Base-by-base conservation (phyloP, 2,797 vertebrate species). In the Crypturellus tataupa region DNA sequence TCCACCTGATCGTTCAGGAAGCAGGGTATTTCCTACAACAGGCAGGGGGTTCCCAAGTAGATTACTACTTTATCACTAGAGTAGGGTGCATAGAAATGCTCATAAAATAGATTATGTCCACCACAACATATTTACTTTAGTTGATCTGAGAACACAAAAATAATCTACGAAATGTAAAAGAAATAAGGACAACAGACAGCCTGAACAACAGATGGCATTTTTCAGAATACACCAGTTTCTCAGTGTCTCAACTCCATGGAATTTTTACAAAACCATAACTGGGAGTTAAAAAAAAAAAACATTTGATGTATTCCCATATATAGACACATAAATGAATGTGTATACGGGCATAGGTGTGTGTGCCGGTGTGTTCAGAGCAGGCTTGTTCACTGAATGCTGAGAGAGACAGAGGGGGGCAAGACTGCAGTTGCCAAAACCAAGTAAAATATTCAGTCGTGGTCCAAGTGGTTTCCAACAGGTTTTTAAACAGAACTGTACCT, bases 121-220 rank as follows among this genome's bases (percentile, higher is more conserved):
- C 10, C 21, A 55, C 65, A 94, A 86, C 44, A 49, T 65, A 64
- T 77, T 92, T 94, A 87, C 71, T 95, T 47, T 35, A 82, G 72
- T 51, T 79, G 31, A 87, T 83, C 44, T 94, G 65, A 49, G 85
- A 95, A 92, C 18, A 71, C 33, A 84, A 39, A 92, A 89, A 72
- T 51, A 70, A 23, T 87, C 89, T 33, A 75, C 37, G 67, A 95
- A 94, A 69, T 9, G 65, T 85, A 78, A 60, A 92, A 96, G 80
- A 83, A 53, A 85, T 10, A 24, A 87, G 94, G 89, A 81, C 75
- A 93, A 70, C 59, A 92, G 78, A 51, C 64, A 53, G 63, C 64
- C 75, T 95, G 85, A 96, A 37, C 35, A 47, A 95, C 87, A 95
- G 69, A 95, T 62, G 95, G 58, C 59, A 87, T 79, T 92, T 55